Conservation (phyloP, 2,888 invertebrate genomes). For the Thyatira batis region DNA sequence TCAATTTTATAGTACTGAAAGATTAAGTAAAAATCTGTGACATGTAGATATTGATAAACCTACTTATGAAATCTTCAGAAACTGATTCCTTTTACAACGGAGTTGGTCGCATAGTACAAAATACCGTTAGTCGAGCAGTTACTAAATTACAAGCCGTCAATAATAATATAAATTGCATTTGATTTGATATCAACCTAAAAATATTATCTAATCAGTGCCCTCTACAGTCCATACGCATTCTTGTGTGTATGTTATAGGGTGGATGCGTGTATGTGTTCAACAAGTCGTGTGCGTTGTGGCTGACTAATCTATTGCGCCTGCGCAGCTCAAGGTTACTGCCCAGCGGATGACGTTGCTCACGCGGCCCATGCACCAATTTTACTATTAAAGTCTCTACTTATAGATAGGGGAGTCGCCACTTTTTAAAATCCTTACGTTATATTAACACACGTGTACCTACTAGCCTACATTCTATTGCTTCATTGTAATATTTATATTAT, state of each 20-base stretch:
- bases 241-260: constrained; percentile 25
- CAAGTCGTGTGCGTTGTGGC: constrained; percentile 35
- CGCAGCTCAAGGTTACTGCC: constrained; percentile 74
- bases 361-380: constrained; percentile 64
- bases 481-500: too few relatives aligned
- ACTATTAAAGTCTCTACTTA: constrained; percentile 53
- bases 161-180: constrained; percentile 3
- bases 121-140: constrained; percentile 5
- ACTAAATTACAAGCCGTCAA: constrained; percentile 17
- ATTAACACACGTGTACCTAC: not conserved
- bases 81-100: too few relatives aligned
- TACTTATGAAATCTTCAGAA: too few relatives aligned
- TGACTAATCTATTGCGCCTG: constrained; percentile 67
- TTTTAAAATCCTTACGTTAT: not conserved
- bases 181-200: not conserved
- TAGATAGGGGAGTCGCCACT: constrained; percentile 23
- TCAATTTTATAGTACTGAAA: too few relatives aligned
- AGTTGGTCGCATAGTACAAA: too few relatives aligned
- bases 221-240: constrained; percentile 26
- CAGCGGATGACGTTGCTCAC: constrained; percentile 46
- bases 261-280: constrained; percentile 28
- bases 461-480: not conserved
- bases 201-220: not conserved
- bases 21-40: too few relatives aligned
- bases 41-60: too few relatives aligned